These are phyloP conservation scores for Oncorhynchus nerka DNA, from an alignment of 2,113 vertebrate genomes.

Conservation along the genomic window DNA sequence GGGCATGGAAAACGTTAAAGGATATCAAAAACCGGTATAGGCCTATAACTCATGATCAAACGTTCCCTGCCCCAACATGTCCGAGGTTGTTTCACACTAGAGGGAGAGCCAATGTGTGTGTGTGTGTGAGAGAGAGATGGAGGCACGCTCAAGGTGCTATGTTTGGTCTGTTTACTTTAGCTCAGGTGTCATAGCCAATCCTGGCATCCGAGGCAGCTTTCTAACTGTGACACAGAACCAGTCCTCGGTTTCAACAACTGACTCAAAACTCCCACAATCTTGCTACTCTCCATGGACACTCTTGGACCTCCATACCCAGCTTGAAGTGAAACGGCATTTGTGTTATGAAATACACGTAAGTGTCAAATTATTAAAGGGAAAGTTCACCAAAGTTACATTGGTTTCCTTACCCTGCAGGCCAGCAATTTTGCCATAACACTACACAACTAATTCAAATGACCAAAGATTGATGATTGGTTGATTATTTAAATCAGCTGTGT, in stretches of 20 bases:
- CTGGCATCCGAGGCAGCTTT: neutral
- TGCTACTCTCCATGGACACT: neutral
- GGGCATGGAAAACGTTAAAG: neutral
- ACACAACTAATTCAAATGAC: too few relatives aligned
- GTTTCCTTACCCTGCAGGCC: too few relatives aligned
- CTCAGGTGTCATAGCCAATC: neutral
- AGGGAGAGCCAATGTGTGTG: neutral
- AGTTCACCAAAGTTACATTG: too few relatives aligned
- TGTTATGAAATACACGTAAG: too few relatives aligned
- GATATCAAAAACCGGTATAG: too few relatives aligned
- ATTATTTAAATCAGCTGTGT: neutral
- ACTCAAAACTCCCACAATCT: neutral
- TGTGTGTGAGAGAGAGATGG: neutral
- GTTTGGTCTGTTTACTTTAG: neutral
- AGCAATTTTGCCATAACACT: too few relatives aligned
- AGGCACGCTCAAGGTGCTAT: neutral
- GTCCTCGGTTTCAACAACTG: neutral
- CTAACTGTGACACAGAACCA: neutral
- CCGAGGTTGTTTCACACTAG: too few relatives aligned
- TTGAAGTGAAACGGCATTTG: too few relatives aligned
- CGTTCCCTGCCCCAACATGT: too few relatives aligned
- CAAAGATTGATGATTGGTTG: neutral
- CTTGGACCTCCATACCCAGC: neutral
- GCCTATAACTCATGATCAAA: too few relatives aligned
- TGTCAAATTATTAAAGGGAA: too few relatives aligned